Evolutionary conservation across 1,140 invertebrate genomes (phyloP), one percentile per base, ranked within the genome.

Genomic region (Calosoma granatense): DNA sequence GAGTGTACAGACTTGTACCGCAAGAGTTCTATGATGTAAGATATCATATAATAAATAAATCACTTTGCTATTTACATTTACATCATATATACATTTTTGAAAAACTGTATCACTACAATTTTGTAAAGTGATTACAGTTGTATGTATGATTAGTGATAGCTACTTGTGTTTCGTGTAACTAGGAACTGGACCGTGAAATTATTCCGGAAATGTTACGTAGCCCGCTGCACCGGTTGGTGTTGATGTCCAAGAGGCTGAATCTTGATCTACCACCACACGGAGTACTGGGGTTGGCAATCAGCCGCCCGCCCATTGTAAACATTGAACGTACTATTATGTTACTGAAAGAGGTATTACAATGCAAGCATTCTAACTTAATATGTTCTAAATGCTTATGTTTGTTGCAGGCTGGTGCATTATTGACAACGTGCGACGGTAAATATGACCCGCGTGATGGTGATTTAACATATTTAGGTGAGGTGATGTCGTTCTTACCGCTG

Each of bases 311-410:
- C 69, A 71, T 94, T 11, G 76, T 75, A 6, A 90, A 93, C 65
- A 87, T 98, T 59, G 78, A 84, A 51, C 75, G 80, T 12, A 93
- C 93, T 1, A 78, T 97, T 54, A 73, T 94, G 4, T 71, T 82
- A 26, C 73, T 98, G 0, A 97, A 97, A 78, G 91, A 96, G 78
- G 83, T 89, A n/a, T n/a, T n/a, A n/a, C n/a, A n/a, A n/a, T n/a
- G n/a, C n/a, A 70, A 62, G 41, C 60, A 43, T 59, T 30, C 30
- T 55, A 51, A 51, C 22, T 55, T 47, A n/a, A n/a, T n/a, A n/a
- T n/a, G n/a, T 58, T 55, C 52, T 51, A 19, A 51, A 20, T 43
- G 20, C 26, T 59, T 51, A 39, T 53, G 36, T 39, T 21, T 60
- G 15, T 57, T 64, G 54, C 59, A 80, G 80, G 63, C 79, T 11